A percentile compares a stretch with the other conserved stretches of the same genome.
These are phyloP conservation scores for Bombus vancouverensis DNA, from an alignment of 1,140 invertebrate genomes.

Conservation along the genomic window DNA sequence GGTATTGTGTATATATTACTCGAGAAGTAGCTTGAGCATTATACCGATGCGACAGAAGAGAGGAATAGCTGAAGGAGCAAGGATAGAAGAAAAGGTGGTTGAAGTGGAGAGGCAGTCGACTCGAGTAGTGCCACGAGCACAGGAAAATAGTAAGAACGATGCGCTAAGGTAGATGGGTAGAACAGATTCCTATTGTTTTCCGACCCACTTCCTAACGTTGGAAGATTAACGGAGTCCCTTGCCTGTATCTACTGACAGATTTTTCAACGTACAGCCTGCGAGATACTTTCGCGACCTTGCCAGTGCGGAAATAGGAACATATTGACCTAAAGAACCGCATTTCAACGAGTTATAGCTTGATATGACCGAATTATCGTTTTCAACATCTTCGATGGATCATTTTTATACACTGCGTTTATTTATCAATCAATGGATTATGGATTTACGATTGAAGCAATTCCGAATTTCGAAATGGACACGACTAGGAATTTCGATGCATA, in stretches of 20 bases:
- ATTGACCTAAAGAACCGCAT: background rate
- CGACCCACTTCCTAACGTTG: constrained; percentile 70
- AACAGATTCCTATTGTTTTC: constrained; percentile 68
- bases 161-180: constrained; percentile 47
- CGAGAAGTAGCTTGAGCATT: constrained; percentile 18
- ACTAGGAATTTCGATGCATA: background rate
- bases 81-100: constrained; percentile 33
- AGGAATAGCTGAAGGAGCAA: constrained; percentile 25
- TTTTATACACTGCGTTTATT: background rate
- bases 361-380: background rate
- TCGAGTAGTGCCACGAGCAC: constrained; percentile 44
- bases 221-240: constrained; percentile 66
- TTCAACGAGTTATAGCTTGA: background rate
- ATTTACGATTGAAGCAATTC: too few species aligned
- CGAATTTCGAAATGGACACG: background rate
- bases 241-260: constrained; percentile 55
- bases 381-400: background rate
- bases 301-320: constrained; percentile 7
- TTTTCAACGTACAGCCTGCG: constrained; percentile 58
- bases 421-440: too few species aligned
- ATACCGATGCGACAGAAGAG: constrained; percentile 20
- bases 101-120: constrained; percentile 31
- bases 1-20: constrained; percentile 25
- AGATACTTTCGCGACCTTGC: constrained; percentile 45
- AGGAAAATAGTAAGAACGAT: constrained; percentile 43